These are phyloP conservation scores for Lanistes nyassanus DNA, from an alignment of 1,140 invertebrate genomes.

Conservation along the genomic window DNA sequence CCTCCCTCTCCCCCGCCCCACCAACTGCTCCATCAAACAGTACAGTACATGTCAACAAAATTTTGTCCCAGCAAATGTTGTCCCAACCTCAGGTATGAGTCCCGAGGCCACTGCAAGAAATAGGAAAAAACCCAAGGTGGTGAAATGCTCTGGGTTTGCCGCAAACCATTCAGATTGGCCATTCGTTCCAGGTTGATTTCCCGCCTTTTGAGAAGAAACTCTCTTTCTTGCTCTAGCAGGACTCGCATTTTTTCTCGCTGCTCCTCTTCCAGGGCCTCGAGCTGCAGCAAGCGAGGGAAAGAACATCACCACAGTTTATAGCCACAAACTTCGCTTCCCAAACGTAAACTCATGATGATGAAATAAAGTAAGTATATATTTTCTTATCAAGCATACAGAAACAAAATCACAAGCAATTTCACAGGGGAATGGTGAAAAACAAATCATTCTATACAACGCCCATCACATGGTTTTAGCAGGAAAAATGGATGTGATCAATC, in stretches of 20 bases:
- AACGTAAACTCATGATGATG: no score
- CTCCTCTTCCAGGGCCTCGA: constrained; percentile 51
- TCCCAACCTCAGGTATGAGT: constrained; percentile 53
- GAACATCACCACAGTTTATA: neutral
- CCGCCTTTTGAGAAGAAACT: constrained; percentile 42
- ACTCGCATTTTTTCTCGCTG: constrained; percentile 48
- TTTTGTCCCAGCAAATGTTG: no score
- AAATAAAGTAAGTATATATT: no score
- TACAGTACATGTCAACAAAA: no score
- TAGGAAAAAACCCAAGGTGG: constrained; percentile 60
- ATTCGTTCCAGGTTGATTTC: constrained; percentile 53
- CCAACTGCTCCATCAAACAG: no score
- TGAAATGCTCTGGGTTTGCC: constrained; percentile 54
- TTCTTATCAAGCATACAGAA: neutral
- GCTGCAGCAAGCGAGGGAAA: constrained; percentile 33
- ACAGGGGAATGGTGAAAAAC: neutral
- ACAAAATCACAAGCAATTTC: neutral
- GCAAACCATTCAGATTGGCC: constrained; percentile 46
- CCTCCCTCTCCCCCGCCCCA: no score
- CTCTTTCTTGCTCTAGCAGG: constrained; percentile 46
- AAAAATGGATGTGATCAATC: neutral
- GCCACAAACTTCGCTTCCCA: neutral
- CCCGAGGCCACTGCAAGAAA: constrained; percentile 57
- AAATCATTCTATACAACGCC: neutral
- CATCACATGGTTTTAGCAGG: neutral